A percentile compares a stretch with the other conserved stretches of the same genome.
phyloP scores from a whole-genome alignment of 2,113 vertebrate species.

The Nyctibius bracteatus region DNA sequence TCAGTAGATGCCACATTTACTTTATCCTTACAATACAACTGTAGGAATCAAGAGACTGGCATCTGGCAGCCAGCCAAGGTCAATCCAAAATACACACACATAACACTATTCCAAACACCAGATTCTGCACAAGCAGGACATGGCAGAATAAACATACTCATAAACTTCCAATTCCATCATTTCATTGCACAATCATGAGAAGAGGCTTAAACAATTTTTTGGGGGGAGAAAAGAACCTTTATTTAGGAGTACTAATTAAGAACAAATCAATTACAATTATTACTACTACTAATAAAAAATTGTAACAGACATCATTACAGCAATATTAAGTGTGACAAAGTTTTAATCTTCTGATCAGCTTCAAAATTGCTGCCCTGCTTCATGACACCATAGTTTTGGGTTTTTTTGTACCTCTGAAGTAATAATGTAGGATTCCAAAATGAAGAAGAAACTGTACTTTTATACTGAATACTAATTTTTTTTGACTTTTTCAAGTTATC shows the following conservation, averaged over 20 bases:
- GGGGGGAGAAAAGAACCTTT: accelerated
- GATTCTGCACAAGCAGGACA: neutral
- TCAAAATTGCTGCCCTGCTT: neutral
- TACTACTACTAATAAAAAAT: neutral
- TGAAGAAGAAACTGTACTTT: neutral
- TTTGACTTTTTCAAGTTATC: neutral
- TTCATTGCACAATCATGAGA: neutral
- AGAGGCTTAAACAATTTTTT: neutral
- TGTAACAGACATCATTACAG: neutral
- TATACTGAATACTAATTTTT: neutral
- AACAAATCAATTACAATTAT: neutral
- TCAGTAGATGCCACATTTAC: neutral
- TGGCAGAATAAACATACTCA: neutral
- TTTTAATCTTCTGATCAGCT: neutral
- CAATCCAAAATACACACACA: neutral
- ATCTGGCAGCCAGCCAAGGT: neutral
- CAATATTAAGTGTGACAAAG: neutral
- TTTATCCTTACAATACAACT: neutral
- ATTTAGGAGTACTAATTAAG: neutral
- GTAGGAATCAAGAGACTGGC: neutral
- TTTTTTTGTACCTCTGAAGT: neutral
- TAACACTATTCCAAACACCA: neutral
- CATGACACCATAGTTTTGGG: neutral
- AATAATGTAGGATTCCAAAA: neutral
- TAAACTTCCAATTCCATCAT: neutral